Evolutionary conservation across 2,888 invertebrate species (phyloP), one percentile per base, ranked within the genome.

Genomic region (Mellilla xanthometata): DNA sequence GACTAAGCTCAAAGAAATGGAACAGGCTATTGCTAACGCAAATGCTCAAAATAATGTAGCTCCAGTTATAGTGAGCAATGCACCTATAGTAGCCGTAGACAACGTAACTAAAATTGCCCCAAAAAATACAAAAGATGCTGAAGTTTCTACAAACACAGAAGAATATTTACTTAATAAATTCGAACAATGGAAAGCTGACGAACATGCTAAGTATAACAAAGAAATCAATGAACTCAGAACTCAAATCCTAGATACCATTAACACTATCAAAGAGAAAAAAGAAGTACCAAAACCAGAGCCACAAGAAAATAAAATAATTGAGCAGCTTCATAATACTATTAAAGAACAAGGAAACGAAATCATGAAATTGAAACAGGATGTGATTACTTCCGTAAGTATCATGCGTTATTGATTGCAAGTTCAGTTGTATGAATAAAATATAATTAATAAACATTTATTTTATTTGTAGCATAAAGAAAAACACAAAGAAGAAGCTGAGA

Each of bases 291-390:
- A 55, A 35, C 24, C 50, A 28, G 52, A 68, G 36, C 15, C 38
- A 5, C 76, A 71, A 22, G 81, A 81, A 26, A 56, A 72, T 2
- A 68, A 69, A 38, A 70, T 75, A 61, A 85, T 86, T 58, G 74
- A 78, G 32, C 72, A 83, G 46, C 60, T 91, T 11, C 81, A 87
- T 39, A 68, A 70, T 35, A 81, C 90, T 12, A 80, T 92, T 44
- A 80, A 78, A 57, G 78, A 90, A 49, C 92, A 92, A 62, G 90
- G 91, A 33, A 68, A 70, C 33, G 91, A 92, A 77, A 90, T 92
- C 60, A 57, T 72, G 26, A 64, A 69, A 43, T 60, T 92, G 9
- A 87, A 83, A 64, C 80, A 87, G 47, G 89, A 91, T 59, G 56
- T 92, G 10, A 68, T 69, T 22, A 79, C 87, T 56, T 74, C 77